These are phyloP conservation scores for Pangasius mekongensis DNA, from an alignment of 2,797 vertebrate genomes.

Conservation along the genomic window DNA sequence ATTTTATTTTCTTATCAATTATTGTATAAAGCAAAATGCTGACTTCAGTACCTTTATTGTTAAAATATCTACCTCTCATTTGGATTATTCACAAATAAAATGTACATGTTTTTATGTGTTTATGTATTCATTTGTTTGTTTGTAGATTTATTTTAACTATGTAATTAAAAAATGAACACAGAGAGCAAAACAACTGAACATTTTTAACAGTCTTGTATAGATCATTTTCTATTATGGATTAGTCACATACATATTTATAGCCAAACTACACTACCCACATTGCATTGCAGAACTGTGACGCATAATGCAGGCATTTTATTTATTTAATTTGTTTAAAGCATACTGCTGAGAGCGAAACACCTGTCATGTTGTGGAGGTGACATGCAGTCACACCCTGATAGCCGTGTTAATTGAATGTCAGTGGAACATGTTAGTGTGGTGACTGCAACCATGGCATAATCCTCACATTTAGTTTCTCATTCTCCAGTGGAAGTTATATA, in stretches of 20 bases:
- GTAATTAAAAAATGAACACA: background rate
- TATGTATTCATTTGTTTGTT: background rate
- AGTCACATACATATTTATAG: background rate
- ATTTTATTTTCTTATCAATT: background rate
- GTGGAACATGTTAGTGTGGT: conserved; percentile 32
- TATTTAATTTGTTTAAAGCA: conserved; percentile 18
- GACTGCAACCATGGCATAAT: conserved; percentile 22
- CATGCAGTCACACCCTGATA: conserved; percentile 53
- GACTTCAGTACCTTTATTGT: background rate
- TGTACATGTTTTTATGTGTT: background rate
- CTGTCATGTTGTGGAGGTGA: conserved; percentile 32
- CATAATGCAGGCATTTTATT: background rate
- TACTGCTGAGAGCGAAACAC: conserved; percentile 46
- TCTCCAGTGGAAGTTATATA: background rate
- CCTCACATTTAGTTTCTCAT: background rate
- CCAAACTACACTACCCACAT: conserved; percentile 40
- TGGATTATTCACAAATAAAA: background rate
- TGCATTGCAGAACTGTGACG: background rate
- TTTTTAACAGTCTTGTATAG: background rate
- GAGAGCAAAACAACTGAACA: background rate
- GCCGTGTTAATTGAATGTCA: conserved; percentile 58
- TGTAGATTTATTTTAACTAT: background rate
- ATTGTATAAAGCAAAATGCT: background rate
- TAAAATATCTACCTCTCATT: background rate
- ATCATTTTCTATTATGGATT: background rate